Evolutionary conservation across 2,113 vertebrate species (phyloP), one percentile per base, ranked within the genome.

Genomic region (Atlantisia rogersi): DNA sequence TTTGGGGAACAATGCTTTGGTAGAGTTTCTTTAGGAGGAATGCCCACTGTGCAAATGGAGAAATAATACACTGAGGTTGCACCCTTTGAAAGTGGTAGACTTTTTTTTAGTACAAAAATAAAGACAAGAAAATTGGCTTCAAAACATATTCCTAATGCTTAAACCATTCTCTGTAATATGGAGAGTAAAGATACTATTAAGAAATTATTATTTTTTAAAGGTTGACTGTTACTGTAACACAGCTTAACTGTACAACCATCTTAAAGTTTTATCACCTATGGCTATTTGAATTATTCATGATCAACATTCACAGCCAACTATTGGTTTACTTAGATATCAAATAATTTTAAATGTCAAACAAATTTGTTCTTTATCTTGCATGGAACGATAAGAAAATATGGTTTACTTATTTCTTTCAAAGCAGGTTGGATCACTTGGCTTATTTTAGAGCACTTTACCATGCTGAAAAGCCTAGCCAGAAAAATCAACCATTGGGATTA

Each of bases 121-220:
- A 82, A 86, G 31, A 5, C 15, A 86, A 88, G 56, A 88, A 88
- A 92, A 68, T 25, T 96, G 90, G 68, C 75, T 92, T 92, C 15
- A 39, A 88, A 91, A 39, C 56, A 77, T 63, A 88, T 95, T 94
- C 79, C 60, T 96, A 74, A 94, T 22, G 67, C 28, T 91, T 93
- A 86, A 86, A 63, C 29, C 26, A 24, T 74, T 90, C 42, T 84
- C 80, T 92, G 73, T 32, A 92, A 89, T 48, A 84, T 37, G 22
- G 67, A 90, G 29, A 74, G 29, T 35, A 31, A 94, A 95, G 48
- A 87, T 69, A 95, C 93, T 88, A 86, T 82, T 84, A 11, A 44
- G 28, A 74, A 68, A 70, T 22, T 56, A 16, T 60, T 39, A 31
- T 63, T 86, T 78, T 78, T 70, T 89, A 82, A 77, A 90, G n/a